Conservation (phyloP, 2,797 vertebrate genomes). For the Gymnoscopelus braueri region DNA sequence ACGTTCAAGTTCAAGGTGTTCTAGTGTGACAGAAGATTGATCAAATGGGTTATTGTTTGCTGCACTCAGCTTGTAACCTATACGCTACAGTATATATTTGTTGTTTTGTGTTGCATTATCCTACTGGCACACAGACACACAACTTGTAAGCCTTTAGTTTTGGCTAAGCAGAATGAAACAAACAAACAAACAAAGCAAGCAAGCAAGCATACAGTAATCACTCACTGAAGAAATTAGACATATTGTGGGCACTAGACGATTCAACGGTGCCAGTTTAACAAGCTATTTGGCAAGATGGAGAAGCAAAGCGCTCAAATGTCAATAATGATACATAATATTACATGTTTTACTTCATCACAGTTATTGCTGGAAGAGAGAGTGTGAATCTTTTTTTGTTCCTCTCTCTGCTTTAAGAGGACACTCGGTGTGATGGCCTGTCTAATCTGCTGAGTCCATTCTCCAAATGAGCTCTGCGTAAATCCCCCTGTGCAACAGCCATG, state of each 20-base stretch:
- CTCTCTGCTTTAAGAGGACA: conserved; percentile 34
- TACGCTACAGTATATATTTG: conserved; percentile 7
- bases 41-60: no score
- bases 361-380: conserved; percentile 24
- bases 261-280: conserved; percentile 30
- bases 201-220: conserved; percentile 35
- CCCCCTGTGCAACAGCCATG: conserved; percentile 57
- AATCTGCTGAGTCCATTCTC: conserved; percentile 53
- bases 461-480: conserved; percentile 55
- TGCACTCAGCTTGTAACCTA: no score
- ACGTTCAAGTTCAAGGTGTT: no score
- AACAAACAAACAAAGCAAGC: conserved; percentile 30
- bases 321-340: conserved; percentile 32
- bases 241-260: conserved; percentile 11
- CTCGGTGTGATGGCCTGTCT: conserved; percentile 40
- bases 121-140: conserved; percentile 38
- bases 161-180: no score
- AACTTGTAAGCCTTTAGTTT: conserved; percentile 36
- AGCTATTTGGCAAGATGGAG: conserved; percentile 34
- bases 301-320: conserved; percentile 15
- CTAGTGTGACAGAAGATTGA: no score
- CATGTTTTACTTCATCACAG: not conserved
- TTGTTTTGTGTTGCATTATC: conserved; percentile 2
- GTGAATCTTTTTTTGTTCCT: conserved; percentile 21
- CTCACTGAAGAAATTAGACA: conserved; percentile 33